These are phyloP conservation scores for Pseudomyrmex concolor DNA, from an alignment of 1,140 invertebrate genomes.

Conservation along the genomic window DNA sequence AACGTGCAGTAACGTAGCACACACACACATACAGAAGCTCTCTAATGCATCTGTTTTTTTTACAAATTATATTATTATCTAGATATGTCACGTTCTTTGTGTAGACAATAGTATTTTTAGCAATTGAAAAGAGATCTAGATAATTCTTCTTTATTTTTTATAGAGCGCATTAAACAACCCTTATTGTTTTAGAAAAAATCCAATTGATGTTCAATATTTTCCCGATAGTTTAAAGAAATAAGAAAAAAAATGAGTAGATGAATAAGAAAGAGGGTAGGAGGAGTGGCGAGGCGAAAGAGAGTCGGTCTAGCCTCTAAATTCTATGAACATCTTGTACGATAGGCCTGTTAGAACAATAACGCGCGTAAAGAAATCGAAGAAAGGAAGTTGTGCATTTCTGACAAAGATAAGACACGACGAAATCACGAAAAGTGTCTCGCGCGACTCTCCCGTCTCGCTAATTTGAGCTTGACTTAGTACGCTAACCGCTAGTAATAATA, in stretches of 20 bases:
- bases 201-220: neutral
- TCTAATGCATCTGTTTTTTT: neutral
- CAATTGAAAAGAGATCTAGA: neutral
- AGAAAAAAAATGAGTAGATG: neutral
- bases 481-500: conserved; percentile 78
- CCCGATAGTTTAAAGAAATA: neutral
- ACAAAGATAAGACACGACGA: conserved; percentile 69
- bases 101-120: conserved; percentile 9
- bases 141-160: neutral
- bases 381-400: conserved; percentile 73
- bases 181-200: neutral
- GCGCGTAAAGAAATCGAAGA: conserved; percentile 46
- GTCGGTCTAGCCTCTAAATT: conserved; percentile 46
- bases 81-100: conserved; percentile 52
- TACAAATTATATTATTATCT: conserved; percentile 46
- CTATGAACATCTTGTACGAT: conserved; percentile 64
- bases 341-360: conserved; percentile 67
- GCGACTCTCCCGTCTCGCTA: conserved; percentile 68
- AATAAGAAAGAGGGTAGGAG: neutral
- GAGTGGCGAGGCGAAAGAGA: neutral
- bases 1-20: conserved; percentile 25
- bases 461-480: conserved; percentile 82
- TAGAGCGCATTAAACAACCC: neutral
- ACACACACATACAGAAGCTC: neutral
- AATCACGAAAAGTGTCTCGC: conserved; percentile 34